phyloP scores from a whole-genome alignment of 2,113 vertebrate genomes.

The Kryptolebias marmoratus region DNA sequence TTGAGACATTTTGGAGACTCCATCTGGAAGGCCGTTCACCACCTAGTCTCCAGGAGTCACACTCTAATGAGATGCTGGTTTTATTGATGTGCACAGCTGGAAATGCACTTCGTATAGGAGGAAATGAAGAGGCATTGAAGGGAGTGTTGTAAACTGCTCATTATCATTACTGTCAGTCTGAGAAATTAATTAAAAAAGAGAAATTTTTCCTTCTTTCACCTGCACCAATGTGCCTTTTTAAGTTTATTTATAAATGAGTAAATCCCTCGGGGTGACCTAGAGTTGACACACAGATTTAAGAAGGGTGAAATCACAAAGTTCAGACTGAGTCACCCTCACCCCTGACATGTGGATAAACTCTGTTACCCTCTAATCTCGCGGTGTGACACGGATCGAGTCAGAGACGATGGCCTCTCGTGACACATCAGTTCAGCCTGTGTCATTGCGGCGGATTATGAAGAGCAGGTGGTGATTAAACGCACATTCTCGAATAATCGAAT shows the following conservation, averaged over 20 bases:
- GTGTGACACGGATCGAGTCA: slow-evolving; percentile 15
- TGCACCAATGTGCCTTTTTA: not conserved
- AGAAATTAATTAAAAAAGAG: not conserved
- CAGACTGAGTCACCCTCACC: slow-evolving; percentile 20
- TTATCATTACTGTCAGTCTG: slow-evolving; percentile 5
- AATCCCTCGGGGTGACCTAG: not conserved
- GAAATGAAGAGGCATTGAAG: no score
- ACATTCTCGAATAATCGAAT: slow-evolving; percentile 28
- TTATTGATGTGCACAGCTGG: not conserved
- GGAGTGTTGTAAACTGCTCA: not conserved
- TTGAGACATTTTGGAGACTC: no score
- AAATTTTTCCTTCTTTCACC: not conserved
- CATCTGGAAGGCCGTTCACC: no score
- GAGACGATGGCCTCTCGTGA: slow-evolving; percentile 25
- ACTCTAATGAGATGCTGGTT: no score
- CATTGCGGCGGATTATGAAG: slow-evolving; percentile 48
- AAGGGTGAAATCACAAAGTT: slow-evolving; percentile 7
- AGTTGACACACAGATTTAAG: not conserved
- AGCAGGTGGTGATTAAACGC: slow-evolving; percentile 41
- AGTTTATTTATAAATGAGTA: not conserved
- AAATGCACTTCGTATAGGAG: slow-evolving; percentile 29
- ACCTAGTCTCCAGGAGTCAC: no score
- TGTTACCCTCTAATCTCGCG: slow-evolving; percentile 39
- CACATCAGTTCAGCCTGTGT: slow-evolving; percentile 47
- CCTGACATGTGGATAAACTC: slow-evolving; percentile 29